A percentile compares a stretch with the other conserved stretches of the same genome.
phyloP scores from a whole-genome alignment of 2,797 vertebrate species.

The Epinephelus coioides region DNA sequence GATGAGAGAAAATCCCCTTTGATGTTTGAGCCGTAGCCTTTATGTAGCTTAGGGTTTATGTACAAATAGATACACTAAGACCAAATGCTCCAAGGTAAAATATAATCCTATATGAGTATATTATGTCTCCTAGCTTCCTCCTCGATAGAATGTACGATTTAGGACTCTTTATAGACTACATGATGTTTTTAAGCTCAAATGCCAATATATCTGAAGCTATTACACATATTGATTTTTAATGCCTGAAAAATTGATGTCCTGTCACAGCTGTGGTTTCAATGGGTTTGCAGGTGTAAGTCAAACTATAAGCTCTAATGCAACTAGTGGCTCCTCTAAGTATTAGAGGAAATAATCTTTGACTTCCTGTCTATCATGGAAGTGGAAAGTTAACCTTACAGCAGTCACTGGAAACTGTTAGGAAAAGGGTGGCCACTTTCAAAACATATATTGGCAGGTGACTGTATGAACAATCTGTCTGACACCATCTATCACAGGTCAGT shows the following conservation, averaged over 20 bases:
- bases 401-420: too few species aligned
- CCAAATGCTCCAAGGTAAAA: constrained; percentile 5
- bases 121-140: not conserved
- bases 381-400: not conserved
- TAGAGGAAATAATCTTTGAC: not conserved
- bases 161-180: not conserved
- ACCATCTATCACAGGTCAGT: too few species aligned
- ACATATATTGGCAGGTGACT: too few species aligned
- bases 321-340: constrained; percentile 10
- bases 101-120: not conserved
- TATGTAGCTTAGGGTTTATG: constrained; percentile 26
- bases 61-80: constrained; percentile 35
- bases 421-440: too few species aligned
- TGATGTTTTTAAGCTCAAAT: not conserved
- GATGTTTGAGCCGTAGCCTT: constrained; percentile 46
- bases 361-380: not conserved
- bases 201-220: not conserved
- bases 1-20: constrained; percentile 46
- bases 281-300: not conserved
- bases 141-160: not conserved
- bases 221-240: constrained; percentile 16
- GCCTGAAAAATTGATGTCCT: constrained; percentile 7
- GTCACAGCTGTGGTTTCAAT: not conserved
- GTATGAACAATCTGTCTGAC: too few species aligned
- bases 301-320: not conserved